Evolutionary conservation across 1,140 invertebrate genomes (phyloP).

Genomic region (Lethocerus indicus): DNA sequence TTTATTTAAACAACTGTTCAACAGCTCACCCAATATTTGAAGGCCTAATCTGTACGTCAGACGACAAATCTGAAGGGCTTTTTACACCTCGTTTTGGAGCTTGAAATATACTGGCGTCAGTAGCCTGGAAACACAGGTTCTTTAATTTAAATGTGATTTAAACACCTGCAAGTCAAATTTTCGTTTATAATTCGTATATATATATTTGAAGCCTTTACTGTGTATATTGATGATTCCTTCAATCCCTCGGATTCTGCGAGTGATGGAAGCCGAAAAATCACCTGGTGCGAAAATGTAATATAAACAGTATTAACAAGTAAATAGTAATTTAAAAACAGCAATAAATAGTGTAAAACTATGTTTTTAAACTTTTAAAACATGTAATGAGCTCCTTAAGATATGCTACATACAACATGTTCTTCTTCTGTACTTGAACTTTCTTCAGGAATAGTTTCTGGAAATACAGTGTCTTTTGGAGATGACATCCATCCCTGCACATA

Average conservation of each 20-base stretch:
- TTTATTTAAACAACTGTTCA: too few species aligned
- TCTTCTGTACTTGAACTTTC: constrained; percentile 82
- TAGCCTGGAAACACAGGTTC: constrained; percentile 6
- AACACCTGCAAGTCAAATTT: neutral
- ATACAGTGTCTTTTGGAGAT: constrained; percentile 68
- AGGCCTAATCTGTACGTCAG: neutral
- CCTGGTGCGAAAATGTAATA: too few species aligned
- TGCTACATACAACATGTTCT: constrained; percentile 56
- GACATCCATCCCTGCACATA: constrained; percentile 47
- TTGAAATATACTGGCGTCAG: constrained; percentile 14
- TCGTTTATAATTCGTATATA: neutral
- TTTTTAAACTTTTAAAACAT: too few species aligned
- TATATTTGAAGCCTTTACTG: constrained; percentile 27
- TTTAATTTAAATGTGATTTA: neutral
- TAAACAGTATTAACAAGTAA: neutral
- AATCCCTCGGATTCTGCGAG: constrained; percentile 43
- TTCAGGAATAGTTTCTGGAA: constrained; percentile 81
- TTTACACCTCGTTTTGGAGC: constrained; percentile 7
- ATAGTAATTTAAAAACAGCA: too few species aligned
- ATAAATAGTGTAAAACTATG: too few species aligned
- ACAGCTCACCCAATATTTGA: neutral
- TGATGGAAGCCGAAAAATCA: constrained; percentile 58
- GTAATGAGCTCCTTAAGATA: neutral
- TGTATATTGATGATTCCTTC: constrained; percentile 40
- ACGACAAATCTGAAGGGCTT: constrained; percentile 11